Evolutionary conservation across 2,797 vertebrate species (phyloP).

Genomic region (Ambastaia sidthimunki): DNA sequence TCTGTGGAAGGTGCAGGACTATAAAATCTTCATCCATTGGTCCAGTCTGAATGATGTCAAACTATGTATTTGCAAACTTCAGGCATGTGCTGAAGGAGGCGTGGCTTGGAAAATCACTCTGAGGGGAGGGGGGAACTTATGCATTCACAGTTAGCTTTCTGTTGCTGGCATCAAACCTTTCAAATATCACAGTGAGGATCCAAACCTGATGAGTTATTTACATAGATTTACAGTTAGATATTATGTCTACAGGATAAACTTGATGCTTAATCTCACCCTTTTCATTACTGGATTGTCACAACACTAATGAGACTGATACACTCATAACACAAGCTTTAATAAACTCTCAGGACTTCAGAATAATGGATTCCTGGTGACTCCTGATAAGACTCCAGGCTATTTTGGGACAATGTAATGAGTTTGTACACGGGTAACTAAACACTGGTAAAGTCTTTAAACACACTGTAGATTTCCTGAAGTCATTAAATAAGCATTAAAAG

Average conservation of each 20-base stretch:
- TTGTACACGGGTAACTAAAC: conserved; percentile 15
- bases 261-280: too few relatives aligned
- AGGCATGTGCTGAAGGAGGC: too few relatives aligned
- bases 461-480: conserved; percentile 11
- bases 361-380: conserved; percentile 29
- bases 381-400: conserved; percentile 25
- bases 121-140: too few relatives aligned
- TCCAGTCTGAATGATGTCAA: too few relatives aligned
- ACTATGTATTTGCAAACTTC: too few relatives aligned
- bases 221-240: background rate
- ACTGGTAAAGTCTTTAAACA: background rate
- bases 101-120: too few relatives aligned
- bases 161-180: too few relatives aligned
- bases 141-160: too few relatives aligned
- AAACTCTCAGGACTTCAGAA: background rate
- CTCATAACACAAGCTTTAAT: conserved; percentile 12
- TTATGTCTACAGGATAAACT: background rate
- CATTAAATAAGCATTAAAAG: conserved; percentile 2
- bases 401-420: conserved; percentile 14
- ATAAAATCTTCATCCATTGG: too few relatives aligned
- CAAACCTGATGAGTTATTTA: too few relatives aligned
- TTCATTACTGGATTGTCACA: conserved; percentile 5
- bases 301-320: conserved; percentile 25
- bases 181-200: too few relatives aligned
- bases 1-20: too few relatives aligned